Evolutionary conservation across 1,140 invertebrate species (phyloP).

Genomic region (Eumeta japonica): DNA sequence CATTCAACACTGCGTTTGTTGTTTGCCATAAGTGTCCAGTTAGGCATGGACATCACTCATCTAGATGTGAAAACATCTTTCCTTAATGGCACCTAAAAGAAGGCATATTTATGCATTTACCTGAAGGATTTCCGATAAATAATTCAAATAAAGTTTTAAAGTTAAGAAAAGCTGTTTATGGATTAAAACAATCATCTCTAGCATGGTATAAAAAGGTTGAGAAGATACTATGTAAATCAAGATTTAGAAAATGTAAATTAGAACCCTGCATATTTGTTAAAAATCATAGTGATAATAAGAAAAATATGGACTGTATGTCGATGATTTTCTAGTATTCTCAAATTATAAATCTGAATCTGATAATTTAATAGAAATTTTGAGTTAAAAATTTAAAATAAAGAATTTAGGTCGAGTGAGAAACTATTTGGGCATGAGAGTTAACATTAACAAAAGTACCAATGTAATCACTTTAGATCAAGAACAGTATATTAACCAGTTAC

Average conservation of each 20-base stretch:
- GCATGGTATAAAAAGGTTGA: constrained; percentile 14
- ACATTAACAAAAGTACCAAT: constrained; percentile 11
- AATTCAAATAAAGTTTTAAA: constrained; percentile 11
- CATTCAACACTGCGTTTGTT: constrained; percentile 19
- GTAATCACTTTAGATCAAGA: constrained; percentile 13
- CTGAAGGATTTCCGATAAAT: constrained; percentile 26
- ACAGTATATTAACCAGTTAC: constrained; percentile 19
- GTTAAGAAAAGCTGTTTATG: constrained; percentile 12
- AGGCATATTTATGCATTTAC: constrained; percentile 33
- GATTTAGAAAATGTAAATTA: constrained; percentile 12
- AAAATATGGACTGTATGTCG: constrained; percentile 20
- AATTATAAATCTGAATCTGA: constrained; percentile 13
- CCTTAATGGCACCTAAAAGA: constrained; percentile 32
- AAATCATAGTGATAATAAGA: constrained; percentile 8
- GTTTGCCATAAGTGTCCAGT: constrained; percentile 27
- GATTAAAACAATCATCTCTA: constrained; percentile 13
- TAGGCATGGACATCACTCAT: constrained; percentile 20
- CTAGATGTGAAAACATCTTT: constrained; percentile 45
- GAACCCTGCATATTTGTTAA: constrained; percentile 22
- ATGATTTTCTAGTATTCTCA: constrained; percentile 25
- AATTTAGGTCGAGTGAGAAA: constrained; percentile 15
- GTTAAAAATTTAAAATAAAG: constrained; percentile 18
- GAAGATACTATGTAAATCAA: constrained; percentile 10
- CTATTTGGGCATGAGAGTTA: constrained; percentile 16
- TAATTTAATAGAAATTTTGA: constrained; percentile 11